Conservation (phyloP, 2,888 invertebrate genomes). For the Sarcophaga carnaria region DNA sequence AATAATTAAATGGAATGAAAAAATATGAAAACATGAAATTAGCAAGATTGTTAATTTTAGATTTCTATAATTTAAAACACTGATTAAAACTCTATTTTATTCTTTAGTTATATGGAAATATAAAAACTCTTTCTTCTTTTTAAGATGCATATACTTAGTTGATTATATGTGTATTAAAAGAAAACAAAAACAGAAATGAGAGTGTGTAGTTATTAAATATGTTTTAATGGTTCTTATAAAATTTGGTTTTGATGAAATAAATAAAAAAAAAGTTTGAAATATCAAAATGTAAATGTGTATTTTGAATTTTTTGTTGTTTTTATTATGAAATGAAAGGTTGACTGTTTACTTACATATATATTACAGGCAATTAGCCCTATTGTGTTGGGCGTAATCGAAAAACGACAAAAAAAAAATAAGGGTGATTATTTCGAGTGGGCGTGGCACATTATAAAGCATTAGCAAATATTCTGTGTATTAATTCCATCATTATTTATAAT, state of each 20-base stretch:
- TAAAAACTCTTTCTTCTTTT: constrained; percentile 29
- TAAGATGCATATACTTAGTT: constrained; percentile 36
- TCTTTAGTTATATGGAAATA: constrained; percentile 41
- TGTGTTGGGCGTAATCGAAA: too few species aligned
- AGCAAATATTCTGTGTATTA: too few species aligned
- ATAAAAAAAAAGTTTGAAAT: constrained; percentile 43
- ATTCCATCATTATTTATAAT: too few species aligned
- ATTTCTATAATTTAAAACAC: constrained; percentile 41
- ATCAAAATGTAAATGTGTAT: not conserved
- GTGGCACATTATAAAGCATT: too few species aligned
- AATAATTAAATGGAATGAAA: constrained; percentile 15
- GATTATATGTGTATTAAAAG: constrained; percentile 35
- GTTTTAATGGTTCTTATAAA: constrained; percentile 56
- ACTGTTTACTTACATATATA: too few species aligned
- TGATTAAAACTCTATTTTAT: constrained; percentile 35
- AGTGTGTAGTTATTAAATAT: constrained; percentile 50
- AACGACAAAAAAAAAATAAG: too few species aligned
- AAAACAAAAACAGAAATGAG: constrained; percentile 1
- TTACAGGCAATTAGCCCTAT: too few species aligned
- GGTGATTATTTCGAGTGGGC: too few species aligned
- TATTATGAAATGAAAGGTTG: too few species aligned
- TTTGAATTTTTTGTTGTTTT: too few species aligned
- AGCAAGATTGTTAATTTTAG: constrained; percentile 31
- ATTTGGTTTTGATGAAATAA: constrained; percentile 60
- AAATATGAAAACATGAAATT: constrained; percentile 17